Evolutionary conservation across 2,113 vertebrate species (phyloP).

Genomic region (Alligator mississippiensis): DNA sequence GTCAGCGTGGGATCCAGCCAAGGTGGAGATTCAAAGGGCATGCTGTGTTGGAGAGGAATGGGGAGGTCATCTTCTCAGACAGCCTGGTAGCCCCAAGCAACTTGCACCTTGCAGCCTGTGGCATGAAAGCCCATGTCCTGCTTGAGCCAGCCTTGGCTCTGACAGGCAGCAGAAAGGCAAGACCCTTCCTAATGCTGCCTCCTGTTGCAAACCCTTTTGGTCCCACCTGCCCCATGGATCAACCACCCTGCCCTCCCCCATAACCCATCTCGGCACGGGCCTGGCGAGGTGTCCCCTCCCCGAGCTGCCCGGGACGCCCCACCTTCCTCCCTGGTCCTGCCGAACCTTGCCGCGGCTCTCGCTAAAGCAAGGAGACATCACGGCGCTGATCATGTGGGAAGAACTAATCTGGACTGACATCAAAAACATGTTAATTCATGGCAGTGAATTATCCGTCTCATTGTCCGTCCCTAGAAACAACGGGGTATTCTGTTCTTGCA

Average conservation of each 20-base stretch:
- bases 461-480: background rate
- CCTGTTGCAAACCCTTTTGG: background rate
- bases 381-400: fast-evolving
- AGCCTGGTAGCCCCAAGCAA: background rate
- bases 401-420: background rate
- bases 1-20: background rate
- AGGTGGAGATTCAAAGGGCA: too few species aligned
- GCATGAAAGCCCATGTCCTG: background rate
- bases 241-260: background rate
- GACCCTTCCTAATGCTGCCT: background rate
- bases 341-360: background rate
- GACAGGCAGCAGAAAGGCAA: too few species aligned
- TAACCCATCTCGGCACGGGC: too few species aligned
- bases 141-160: background rate
- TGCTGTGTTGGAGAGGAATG: background rate
- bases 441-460: background rate
- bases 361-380: background rate
- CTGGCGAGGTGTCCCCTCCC: too few species aligned
- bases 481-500: background rate
- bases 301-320: background rate
- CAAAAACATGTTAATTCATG: background rate
- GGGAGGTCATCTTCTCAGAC: background rate
- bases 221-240: background rate
- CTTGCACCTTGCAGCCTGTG: background rate
- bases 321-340: background rate